Evolutionary conservation across 1,140 invertebrate species (phyloP).

Genomic region (Leptopilina boulardi): DNA sequence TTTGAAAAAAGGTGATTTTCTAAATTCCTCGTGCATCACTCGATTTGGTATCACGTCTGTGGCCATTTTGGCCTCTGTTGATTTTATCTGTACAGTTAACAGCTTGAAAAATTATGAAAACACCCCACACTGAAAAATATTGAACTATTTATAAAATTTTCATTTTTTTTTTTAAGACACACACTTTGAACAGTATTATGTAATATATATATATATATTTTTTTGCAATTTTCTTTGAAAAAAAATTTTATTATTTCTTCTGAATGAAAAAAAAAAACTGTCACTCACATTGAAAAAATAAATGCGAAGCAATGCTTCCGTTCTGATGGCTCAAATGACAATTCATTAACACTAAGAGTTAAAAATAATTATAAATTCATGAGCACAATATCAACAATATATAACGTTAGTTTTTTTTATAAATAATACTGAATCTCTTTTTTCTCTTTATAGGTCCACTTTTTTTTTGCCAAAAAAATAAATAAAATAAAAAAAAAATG

Average conservation of each 20-base stretch:
- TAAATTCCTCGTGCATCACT: neutral
- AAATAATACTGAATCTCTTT: neutral
- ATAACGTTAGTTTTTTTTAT: neutral
- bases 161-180: too few species aligned
- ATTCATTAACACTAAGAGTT: slow-evolving; percentile 12
- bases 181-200: neutral
- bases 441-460: neutral
- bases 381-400: slow-evolving; percentile 14
- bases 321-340: slow-evolving; percentile 11
- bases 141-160: neutral
- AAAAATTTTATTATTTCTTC: neutral
- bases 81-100: slow-evolving; percentile 10
- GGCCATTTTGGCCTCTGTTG: slow-evolving; percentile 20
- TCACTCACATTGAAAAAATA: slow-evolving; percentile 11
- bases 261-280: slow-evolving; percentile 5
- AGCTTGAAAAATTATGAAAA: slow-evolving; percentile 9
- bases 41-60: neutral
- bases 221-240: neutral
- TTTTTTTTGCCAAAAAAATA: too few species aligned
- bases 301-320: slow-evolving; percentile 18
- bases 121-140: neutral
- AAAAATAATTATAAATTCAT: slow-evolving; percentile 6
- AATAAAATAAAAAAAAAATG: too few species aligned
- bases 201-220: neutral
- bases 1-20: neutral